phyloP scores from a whole-genome alignment of 2,888 invertebrate genomes.

The Pimpla rufipes region DNA sequence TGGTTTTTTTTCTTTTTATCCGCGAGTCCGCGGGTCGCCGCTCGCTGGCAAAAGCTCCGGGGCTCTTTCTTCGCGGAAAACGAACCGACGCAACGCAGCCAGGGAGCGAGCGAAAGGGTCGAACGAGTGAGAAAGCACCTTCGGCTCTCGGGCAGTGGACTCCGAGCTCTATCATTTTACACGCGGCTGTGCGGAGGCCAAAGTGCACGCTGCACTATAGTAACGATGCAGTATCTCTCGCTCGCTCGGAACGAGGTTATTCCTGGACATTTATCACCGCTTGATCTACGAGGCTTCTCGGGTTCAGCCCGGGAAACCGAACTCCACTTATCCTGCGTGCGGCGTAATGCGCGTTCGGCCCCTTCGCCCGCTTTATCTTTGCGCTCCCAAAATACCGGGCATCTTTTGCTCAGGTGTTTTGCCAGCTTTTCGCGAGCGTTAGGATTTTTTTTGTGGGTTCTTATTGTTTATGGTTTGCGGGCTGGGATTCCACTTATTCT shows the following conservation, averaged over 20 bases:
- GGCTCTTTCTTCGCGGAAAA: neutral
- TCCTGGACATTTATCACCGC: conserved; percentile 17
- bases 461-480: too few species aligned
- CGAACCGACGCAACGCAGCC: neutral
- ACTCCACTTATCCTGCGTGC: conserved; percentile 31
- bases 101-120: neutral
- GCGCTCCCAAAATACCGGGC: neutral
- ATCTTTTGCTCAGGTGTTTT: neutral
- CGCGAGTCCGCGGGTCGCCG: conserved; percentile 9
- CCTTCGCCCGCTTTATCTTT: neutral
- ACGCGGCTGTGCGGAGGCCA: conserved; percentile 9
- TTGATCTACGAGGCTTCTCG: conserved; percentile 25
- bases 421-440: neutral
- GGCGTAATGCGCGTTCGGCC: conserved; percentile 9
- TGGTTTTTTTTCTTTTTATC: conserved; percentile 26
- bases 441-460: too few species aligned
- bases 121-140: neutral
- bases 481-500: too few species aligned
- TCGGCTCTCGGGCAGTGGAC: neutral
- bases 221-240: neutral
- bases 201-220: conserved; percentile 4
- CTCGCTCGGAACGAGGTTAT: neutral
- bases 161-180: conserved; percentile 16
- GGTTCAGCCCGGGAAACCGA: conserved; percentile 24
- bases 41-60: conserved; percentile 10